Conservation (phyloP, 2,888 invertebrate species). For the Junonia oenone region DNA sequence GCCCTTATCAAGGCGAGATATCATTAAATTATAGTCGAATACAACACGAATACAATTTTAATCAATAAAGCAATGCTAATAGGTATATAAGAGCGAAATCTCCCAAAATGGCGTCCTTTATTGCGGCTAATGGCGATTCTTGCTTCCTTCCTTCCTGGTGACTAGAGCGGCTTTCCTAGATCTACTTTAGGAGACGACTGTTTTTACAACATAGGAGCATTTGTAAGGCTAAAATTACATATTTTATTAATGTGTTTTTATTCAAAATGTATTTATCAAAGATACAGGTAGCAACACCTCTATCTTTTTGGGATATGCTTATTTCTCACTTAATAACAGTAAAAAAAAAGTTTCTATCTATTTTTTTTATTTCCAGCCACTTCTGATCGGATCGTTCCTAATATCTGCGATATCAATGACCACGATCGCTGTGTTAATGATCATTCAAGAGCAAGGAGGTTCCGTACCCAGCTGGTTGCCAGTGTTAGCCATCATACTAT, state of each 20-base stretch:
- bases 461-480: slow-evolving; percentile 42
- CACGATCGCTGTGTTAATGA: slow-evolving; percentile 36
- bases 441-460: slow-evolving; percentile 36
- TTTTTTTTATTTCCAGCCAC: slow-evolving; percentile 32
- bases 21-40: neutral
- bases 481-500: slow-evolving; percentile 35
- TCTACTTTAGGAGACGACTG: neutral
- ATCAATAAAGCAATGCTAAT: neutral
- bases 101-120: neutral
- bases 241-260: neutral
- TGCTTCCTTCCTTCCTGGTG: neutral
- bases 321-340: no score
- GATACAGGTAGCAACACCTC: no score
- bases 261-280: no score
- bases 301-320: no score
- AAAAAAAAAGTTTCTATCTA: no score
- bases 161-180: neutral
- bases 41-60: neutral
- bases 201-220: neutral
- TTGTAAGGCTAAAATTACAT: neutral
- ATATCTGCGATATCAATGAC: slow-evolving; percentile 35
- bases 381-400: slow-evolving; percentile 33
- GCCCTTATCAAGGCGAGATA: neutral
- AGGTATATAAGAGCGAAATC: neutral
- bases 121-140: neutral